These are phyloP conservation scores for Octopus bimaculoides DNA, from an alignment of 1,140 invertebrate species.

Conservation along the genomic window DNA sequence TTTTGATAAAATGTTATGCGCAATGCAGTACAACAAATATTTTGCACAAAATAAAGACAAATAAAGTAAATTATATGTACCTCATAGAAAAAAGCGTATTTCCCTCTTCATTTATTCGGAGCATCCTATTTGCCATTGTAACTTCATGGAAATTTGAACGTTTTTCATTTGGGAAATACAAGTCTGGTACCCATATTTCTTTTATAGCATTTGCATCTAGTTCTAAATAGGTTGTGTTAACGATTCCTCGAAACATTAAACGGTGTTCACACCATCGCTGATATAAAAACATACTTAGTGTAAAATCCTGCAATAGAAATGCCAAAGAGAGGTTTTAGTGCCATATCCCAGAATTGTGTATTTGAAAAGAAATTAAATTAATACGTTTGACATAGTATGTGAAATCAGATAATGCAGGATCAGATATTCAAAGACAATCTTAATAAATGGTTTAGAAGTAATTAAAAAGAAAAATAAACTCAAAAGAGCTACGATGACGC, in stretches of 20 bases:
- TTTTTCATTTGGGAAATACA: constrained; percentile 59
- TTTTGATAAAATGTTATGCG: too few species aligned
- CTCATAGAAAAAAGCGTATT: constrained; percentile 57
- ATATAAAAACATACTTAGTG: constrained; percentile 38
- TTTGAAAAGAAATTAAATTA: not conserved
- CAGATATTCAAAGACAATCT: not conserved
- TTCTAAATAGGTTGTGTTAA: constrained; percentile 26
- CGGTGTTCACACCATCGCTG: constrained; percentile 37
- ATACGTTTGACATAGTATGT: not conserved
- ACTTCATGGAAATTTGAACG: constrained; percentile 56
- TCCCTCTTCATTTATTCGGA: constrained; percentile 52
- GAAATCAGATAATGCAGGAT: not conserved
- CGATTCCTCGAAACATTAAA: constrained; percentile 21
- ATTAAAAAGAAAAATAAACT: too few species aligned
- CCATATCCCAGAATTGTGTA: not conserved
- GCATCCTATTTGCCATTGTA: constrained; percentile 57
- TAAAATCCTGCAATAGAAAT: constrained; percentile 39
- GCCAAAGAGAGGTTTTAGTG: not conserved
- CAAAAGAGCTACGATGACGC: too few species aligned
- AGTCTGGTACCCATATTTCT: constrained; percentile 57
- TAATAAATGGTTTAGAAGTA: not conserved
- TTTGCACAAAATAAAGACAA: too few species aligned
- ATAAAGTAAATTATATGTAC: constrained; percentile 29
- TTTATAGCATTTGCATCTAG: constrained; percentile 42
- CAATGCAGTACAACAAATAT: too few species aligned